A percentile compares a stretch with the other conserved stretches of the same genome.
Evolutionary conservation across 2,888 invertebrate species (phyloP).

Genomic region (Sympetrum striolatum): DNA sequence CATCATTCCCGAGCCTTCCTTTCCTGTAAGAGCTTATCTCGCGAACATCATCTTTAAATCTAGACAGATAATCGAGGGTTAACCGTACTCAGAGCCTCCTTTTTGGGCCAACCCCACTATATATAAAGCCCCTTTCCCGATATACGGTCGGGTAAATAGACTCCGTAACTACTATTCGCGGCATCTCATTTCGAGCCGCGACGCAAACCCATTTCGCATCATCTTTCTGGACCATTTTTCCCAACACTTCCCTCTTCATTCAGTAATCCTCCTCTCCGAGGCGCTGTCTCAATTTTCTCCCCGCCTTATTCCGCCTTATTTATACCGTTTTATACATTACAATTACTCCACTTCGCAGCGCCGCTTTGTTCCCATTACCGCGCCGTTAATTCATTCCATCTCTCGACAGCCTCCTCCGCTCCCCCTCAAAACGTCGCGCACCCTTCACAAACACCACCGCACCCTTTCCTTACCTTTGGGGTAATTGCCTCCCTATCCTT

Average conservation of each 20-base stretch:
- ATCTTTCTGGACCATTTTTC: background rate
- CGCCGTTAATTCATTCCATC: background rate
- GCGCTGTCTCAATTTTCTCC: background rate
- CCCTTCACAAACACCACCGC: background rate
- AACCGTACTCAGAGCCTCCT: background rate
- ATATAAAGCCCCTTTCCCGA: background rate
- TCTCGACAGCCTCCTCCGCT: background rate
- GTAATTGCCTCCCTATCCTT: background rate
- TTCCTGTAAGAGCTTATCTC: background rate
- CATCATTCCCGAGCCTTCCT: background rate
- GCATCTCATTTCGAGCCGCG: background rate
- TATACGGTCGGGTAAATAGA: background rate
- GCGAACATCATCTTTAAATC: background rate
- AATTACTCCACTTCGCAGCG: background rate
- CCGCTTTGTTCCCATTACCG: background rate
- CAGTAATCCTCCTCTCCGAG: background rate
- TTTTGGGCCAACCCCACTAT: background rate
- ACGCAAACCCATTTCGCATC: background rate
- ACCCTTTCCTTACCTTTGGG: background rate
- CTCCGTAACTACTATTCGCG: background rate
- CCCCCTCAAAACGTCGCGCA: background rate
- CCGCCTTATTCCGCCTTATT: background rate
- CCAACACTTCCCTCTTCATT: background rate
- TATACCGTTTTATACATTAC: background rate
- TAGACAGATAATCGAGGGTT: background rate